Base-by-base conservation (phyloP, 2,888 invertebrate genomes). In the Osedax frankpressi region DNA sequence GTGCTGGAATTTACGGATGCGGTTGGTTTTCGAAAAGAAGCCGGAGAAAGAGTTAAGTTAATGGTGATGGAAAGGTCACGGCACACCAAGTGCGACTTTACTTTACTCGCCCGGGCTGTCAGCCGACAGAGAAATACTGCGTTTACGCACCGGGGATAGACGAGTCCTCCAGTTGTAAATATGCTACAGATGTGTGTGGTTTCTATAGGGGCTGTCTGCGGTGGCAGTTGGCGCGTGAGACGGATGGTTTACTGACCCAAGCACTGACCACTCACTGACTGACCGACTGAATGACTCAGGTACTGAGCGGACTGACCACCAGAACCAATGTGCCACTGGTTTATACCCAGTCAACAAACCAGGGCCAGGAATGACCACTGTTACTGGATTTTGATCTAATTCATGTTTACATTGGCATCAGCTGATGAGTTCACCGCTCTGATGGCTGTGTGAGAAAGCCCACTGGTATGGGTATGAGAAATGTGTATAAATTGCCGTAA, bases 41-140 rank as follows among this genome's bases (percentile, higher is more conserved):
- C 25, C n/a, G 2, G 25, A 19, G 24, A 24, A 14, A 65, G 6
- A 19, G 24, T 19, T 65, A 65, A 65, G 24, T 65, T 65, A 65
- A 65, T 65, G 65, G 65, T 2, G 65, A 65, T 19, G 24, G 65
- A 65, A 65, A 65, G 65, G 65, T 65, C 65, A 65, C 1, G 2
- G 2, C 65, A n/a, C 65, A 65, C 65, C 65, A 65, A 65, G 65
- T 65, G 65, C 19, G 65, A 65, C 65, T 65, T 65, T 65, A 65
- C 65, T n/a, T 14, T 2, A 2, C 2, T 65, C 14, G 19, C 65
- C 25, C 24, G 19, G n/a, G 24, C 65, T 65, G 65, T 65, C 65
- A 65, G 65, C 2, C 65, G 19, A 19, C 65, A 24, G 65, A 11
- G n/a, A 65, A 65, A 65, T 65, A 65, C 24, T 19, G 65, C 65